Percentiles rank a stretch among this genome's conserved stretches.
These are phyloP conservation scores for Chrysina gloriosa DNA, from an alignment of 2,888 invertebrate species.

Conservation along the genomic window DNA sequence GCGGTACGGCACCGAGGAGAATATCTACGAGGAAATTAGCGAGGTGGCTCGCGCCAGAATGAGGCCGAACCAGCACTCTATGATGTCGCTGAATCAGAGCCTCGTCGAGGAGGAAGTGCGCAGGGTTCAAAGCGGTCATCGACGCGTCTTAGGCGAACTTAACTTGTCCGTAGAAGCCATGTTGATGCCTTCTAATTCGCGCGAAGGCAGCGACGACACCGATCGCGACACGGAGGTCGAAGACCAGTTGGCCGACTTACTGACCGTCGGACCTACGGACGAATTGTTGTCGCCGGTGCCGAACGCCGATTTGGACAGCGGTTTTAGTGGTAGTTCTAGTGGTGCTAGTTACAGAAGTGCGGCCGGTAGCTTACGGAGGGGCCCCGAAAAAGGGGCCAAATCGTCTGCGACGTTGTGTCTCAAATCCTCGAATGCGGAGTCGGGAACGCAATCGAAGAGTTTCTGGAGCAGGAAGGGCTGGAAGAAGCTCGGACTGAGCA, in stretches of 20 bases:
- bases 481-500: slow-evolving; percentile 81
- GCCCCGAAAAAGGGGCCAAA: slow-evolving; percentile 52
- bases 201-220: slow-evolving; percentile 70
- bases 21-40: slow-evolving; percentile 84
- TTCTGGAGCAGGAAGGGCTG: slow-evolving; percentile 84
- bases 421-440: slow-evolving; percentile 48
- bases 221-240: slow-evolving; percentile 72
- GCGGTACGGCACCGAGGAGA: slow-evolving; percentile 84
- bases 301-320: slow-evolving; percentile 78
- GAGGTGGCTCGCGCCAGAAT: slow-evolving; percentile 66
- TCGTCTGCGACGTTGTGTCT: slow-evolving; percentile 54
- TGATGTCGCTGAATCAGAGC: slow-evolving; percentile 76
- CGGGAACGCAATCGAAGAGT: slow-evolving; percentile 59
- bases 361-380: slow-evolving; percentile 73
- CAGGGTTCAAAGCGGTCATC: slow-evolving; percentile 84
- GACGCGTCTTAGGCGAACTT: slow-evolving; percentile 84
- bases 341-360: slow-evolving; percentile 77
- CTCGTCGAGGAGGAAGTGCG: slow-evolving; percentile 87
- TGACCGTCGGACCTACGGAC: slow-evolving; percentile 78
- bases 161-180: slow-evolving; percentile 89
- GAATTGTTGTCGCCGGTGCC: slow-evolving; percentile 77
- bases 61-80: slow-evolving; percentile 61
- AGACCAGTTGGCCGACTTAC: slow-evolving; percentile 74
- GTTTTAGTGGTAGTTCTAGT: slow-evolving; percentile 86
- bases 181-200: slow-evolving; percentile 83